A percentile compares a stretch with the other conserved stretches of the same genome.
Evolutionary conservation across 2,113 vertebrate genomes (phyloP).

Genomic region (Sinocyclocheilus anophthalmus): DNA sequence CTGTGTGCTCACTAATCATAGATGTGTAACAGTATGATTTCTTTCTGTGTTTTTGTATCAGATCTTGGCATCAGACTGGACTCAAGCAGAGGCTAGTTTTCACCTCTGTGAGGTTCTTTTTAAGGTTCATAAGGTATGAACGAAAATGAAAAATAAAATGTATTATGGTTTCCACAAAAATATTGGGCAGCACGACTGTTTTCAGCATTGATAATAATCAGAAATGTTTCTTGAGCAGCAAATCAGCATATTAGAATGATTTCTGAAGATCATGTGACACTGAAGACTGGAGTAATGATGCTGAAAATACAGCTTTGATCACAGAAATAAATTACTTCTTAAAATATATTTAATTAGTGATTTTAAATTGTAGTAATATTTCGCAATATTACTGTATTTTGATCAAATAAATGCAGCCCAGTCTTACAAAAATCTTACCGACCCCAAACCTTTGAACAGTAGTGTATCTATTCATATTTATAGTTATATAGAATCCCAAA

Average conservation of each 20-base stretch:
- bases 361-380: neutral
- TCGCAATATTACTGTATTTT: neutral
- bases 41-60: constrained; percentile 58
- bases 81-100: constrained; percentile 85
- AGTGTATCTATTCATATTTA: neutral
- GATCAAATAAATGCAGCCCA: neutral
- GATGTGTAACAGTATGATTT: neutral
- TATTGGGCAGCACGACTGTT: neutral
- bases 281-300: neutral
- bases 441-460: neutral
- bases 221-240: neutral
- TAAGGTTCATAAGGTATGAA: constrained; percentile 90
- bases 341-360: neutral
- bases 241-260: neutral
- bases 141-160: neutral
- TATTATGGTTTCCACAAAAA: neutral
- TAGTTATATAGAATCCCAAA: neutral
- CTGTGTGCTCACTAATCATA: neutral
- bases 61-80: constrained; percentile 88
- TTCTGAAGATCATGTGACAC: neutral
- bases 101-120: constrained; percentile 97
- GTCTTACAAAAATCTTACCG: neutral
- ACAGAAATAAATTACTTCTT: neutral
- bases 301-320: neutral
- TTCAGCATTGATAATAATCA: neutral